Base-by-base conservation (phyloP, 2,113 vertebrate species). In the Tetrax tetrax region DNA sequence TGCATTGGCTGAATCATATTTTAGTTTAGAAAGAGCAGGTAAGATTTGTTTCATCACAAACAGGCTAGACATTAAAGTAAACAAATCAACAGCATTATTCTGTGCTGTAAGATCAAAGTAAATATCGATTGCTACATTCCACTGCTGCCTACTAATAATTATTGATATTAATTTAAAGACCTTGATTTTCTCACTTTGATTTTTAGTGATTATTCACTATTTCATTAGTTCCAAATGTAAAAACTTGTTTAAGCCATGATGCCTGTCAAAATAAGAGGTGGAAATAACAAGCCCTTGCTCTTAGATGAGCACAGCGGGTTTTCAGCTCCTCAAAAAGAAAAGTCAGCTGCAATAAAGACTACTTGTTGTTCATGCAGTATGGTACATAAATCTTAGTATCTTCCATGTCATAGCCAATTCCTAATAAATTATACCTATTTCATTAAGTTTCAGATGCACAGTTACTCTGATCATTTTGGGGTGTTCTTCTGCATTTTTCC, bases 31-130 rank as follows among this genome's bases (percentile, higher is more conserved):
- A 94, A 90, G 27, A 93, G 63, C 75, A 94, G 82, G 89, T 93
- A 90, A 91, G 71, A 92, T 91, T 75, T 89, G 66, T 90, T 95
- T 87, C 86, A 78, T 88, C 76, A 75, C 95, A 94, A 97, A 97
- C 37, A 94, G 92, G 20, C 38, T 78, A 94, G 68, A 75, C 65
- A 25, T 89, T 93, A 92, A 94, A 96, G 94, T 69, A 95, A 96
- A 96, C 77, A 96, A 93, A 95, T 88, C 57, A 77, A 78, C 88
- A 91, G 25, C 57, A 91, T 89, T 70, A 54, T 76, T 93, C 90
- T 72, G 15, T 60, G 51, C 81, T 75, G 86, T 80, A 76, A 85
- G 56, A 92, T 89, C 51, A 89, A 89, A 85, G 50, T 71, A 93
- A 96, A 72, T 79, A 96, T 41, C 0, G 10, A 90, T 63, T 79